A percentile compares a stretch with the other conserved stretches of the same genome.
Evolutionary conservation across 2,797 vertebrate species (phyloP).

Genomic region (Falco cherrug): DNA sequence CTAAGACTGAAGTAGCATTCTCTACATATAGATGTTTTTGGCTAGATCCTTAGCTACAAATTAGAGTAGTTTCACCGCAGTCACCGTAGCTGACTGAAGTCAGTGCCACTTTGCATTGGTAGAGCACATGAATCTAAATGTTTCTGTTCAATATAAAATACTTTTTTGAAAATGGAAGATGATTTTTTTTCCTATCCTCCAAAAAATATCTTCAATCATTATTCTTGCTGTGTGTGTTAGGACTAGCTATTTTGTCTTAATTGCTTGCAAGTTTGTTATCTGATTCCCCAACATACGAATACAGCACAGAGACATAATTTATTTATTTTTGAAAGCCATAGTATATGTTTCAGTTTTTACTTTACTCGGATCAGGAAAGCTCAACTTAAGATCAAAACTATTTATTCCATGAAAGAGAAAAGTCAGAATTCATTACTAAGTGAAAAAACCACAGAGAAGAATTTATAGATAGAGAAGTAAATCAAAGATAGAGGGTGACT

Average conservation of each 20-base stretch:
- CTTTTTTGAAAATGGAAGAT: background rate
- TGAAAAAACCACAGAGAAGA: background rate
- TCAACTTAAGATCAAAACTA: constrained; percentile 12
- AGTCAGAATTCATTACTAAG: background rate
- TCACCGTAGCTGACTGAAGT: background rate
- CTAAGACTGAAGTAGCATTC: background rate
- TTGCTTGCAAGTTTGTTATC: background rate
- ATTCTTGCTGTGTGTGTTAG: background rate
- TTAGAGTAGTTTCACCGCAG: background rate
- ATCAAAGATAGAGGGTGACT: background rate
- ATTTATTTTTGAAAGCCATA: background rate
- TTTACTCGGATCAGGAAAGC: background rate
- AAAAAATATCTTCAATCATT: background rate
- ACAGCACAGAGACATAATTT: background rate
- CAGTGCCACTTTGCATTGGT: background rate
- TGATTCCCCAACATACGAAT: background rate
- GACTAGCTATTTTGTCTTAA: background rate
- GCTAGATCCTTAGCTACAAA: background rate
- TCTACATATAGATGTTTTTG: background rate
- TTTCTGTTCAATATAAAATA: background rate
- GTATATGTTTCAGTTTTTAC: background rate
- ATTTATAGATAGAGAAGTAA: background rate
- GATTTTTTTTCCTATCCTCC: background rate
- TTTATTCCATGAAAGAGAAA: constrained; percentile 21
- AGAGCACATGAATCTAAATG: background rate